Percentiles rank a stretch among this genome's conserved stretches.
Conservation (phyloP, 2,113 vertebrate genomes). For the Salvelinus fontinalis region DNA sequence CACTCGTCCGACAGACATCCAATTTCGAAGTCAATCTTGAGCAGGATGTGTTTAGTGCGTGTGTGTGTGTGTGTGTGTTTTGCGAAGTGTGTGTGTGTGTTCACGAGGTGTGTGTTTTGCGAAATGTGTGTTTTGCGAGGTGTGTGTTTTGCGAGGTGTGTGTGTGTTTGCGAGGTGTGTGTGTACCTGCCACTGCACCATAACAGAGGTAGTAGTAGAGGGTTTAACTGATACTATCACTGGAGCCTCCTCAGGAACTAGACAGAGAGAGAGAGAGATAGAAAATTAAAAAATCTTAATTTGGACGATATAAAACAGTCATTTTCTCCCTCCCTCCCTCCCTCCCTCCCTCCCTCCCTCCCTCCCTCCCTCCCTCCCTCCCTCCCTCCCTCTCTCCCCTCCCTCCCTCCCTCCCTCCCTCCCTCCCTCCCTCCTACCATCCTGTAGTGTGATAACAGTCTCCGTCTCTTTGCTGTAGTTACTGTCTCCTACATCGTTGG, state of each 20-base stretch:
- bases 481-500: conserved; percentile 94
- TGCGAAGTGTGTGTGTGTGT: background rate
- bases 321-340: background rate
- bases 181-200: conserved; percentile 93
- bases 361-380: background rate
- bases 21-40: too few relatives aligned
- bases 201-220: conserved; percentile 89
- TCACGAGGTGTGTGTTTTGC: too few relatives aligned
- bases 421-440: conserved; percentile 77
- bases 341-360: too few relatives aligned
- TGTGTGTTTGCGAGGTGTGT: background rate
- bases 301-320: background rate
- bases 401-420: background rate
- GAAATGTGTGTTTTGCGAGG: conserved; percentile 9
- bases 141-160: background rate
- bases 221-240: conserved; percentile 84
- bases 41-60: background rate
- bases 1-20: too few relatives aligned
- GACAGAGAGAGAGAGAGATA: conserved; percentile 24
- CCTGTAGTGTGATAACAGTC: conserved; percentile 89
- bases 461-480: conserved; percentile 86
- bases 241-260: conserved; percentile 92
- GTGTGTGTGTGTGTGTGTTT: background rate
- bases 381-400: conserved; percentile 58
- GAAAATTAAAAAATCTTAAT: background rate